Percentiles rank a stretch among this genome's conserved stretches.
phyloP scores from a whole-genome alignment of 2,888 invertebrate species.

The Microchrysa polita region DNA sequence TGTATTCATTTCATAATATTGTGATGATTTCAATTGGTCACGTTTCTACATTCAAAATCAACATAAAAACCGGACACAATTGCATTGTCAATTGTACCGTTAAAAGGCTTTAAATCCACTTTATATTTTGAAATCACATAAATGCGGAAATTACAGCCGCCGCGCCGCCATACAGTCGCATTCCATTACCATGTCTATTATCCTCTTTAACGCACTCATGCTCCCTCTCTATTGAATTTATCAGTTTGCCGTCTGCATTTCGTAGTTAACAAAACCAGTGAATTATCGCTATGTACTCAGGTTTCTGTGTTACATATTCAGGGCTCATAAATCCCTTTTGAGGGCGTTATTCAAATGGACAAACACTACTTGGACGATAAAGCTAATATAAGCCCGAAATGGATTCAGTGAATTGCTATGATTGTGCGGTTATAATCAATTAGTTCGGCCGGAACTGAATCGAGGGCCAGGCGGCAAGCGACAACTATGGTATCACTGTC shows the following conservation, averaged over 20 bases:
- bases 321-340: constrained; percentile 26
- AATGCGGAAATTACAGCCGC: background rate
- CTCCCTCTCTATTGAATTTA: constrained; percentile 4
- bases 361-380: constrained; percentile 40
- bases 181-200: constrained; percentile 4
- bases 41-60: too few species aligned
- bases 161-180: too few species aligned
- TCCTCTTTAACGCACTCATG: constrained; percentile 10
- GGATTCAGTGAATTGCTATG: constrained; percentile 18
- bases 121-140: background rate
- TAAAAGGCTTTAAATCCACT: background rate
- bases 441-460: constrained; percentile 29
- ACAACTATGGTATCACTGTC: too few species aligned
- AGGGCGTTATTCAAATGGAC: constrained; percentile 30
- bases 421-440: constrained; percentile 38
- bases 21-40: background rate
- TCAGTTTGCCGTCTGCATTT: constrained; percentile 10
- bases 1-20: too few species aligned
- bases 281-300: constrained; percentile 11
- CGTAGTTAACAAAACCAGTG: constrained; percentile 19
- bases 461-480: too few species aligned
- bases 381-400: constrained; percentile 34
- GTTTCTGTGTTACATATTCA: background rate
- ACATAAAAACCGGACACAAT: too few species aligned
- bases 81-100: background rate